phyloP scores from a whole-genome alignment of 2,113 vertebrate genomes.

The Dasyprocta punctata region DNA sequence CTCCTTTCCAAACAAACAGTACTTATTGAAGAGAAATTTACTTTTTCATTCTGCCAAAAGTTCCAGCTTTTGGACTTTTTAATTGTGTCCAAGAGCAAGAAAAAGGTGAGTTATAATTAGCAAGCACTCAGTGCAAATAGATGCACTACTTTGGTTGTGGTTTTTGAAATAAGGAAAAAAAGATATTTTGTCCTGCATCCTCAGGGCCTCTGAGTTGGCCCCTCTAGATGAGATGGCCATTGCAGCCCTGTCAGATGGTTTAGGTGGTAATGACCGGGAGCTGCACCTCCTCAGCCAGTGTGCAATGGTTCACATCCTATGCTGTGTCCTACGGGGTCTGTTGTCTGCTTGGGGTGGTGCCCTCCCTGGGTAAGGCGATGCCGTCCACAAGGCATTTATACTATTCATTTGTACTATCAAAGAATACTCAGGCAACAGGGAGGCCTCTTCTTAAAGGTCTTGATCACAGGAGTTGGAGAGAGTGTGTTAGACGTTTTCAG shows the following conservation, averaged over 20 bases:
- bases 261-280: accelerated
- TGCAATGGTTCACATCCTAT: accelerated
- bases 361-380: too few relatives aligned
- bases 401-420: not conserved
- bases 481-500: not conserved
- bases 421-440: not conserved
- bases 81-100: not conserved
- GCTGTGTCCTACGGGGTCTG: too few relatives aligned
- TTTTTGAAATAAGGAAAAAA: not conserved
- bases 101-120: not conserved
- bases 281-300: accelerated
- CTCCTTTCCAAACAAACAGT: not conserved
- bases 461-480: not conserved
- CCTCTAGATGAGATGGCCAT: not conserved
- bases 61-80: not conserved
- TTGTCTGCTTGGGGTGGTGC: not conserved
- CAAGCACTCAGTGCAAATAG: not conserved
- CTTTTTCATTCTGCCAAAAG: not conserved
- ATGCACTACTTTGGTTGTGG: not conserved
- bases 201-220: not conserved
- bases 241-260: not conserved
- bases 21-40: not conserved
- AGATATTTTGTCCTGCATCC: not conserved
- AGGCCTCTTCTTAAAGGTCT: not conserved
- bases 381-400: not conserved